Evolutionary conservation across 92 coral and sea anemone genomes (phyloP), one percentile per base, ranked within the genome.

Genomic region (Micromussa lordhowensis): DNA sequence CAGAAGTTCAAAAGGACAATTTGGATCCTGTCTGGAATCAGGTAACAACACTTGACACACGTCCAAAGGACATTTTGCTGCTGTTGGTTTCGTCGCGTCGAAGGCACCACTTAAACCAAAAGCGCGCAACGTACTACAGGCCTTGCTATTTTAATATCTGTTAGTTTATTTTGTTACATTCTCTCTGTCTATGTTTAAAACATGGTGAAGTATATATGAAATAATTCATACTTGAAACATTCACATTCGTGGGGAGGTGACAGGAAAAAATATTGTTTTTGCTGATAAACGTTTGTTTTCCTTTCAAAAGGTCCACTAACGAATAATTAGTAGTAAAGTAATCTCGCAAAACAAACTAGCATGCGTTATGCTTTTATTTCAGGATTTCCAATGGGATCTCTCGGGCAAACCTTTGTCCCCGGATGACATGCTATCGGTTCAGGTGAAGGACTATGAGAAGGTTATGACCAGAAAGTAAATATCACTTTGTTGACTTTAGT

Each of bases 381-480:
- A 92, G 95, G 87, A 92, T 10, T 81, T 97, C 63, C 93, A 91
- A 75, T 97, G 98, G 96, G 97, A 95, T 55, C 92, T 97, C 36
- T 88, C 93, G 3, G 95, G 96, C 15, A 82, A 91, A 73, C 84
- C 97, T 2, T 82, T 97, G 68, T 81, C 91, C 49, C 91, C 93
- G 7, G 95, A 94, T 68, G 99, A 94, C 78, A 92, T 70, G 71
- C 88, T 97, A 2, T 83, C 90, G 1, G 93, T 97, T 13, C 83
- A 92, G 74, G 99, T 97, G 53, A 95, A 91, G 74, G 99, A 97
- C 93, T 95, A 94, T 92, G 99, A 94, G 64, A 91, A 90, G 77
- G 54, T 96, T 17, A 79, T 85, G 28, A 82, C 71, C 68, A 90
- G 92, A 59, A 95, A 92, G 99, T 97, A 88, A 92, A 95, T 22